Evolutionary conservation across 2,888 invertebrate genomes (phyloP).

Genomic region (Philonicus albiceps): DNA sequence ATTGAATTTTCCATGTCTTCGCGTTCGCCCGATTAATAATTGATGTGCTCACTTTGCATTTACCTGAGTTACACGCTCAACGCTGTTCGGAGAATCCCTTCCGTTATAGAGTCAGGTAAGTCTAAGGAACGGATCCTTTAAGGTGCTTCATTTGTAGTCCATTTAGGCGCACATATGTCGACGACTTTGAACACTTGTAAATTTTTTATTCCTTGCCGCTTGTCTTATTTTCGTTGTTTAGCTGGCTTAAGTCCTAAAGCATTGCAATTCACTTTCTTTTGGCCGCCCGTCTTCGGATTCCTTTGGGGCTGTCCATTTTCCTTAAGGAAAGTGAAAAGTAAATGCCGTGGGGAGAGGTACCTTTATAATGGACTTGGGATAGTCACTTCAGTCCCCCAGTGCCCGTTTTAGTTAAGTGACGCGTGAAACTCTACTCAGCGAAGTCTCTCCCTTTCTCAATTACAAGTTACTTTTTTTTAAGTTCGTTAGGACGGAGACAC

Average conservation of each 20-base stretch:
- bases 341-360: neutral
- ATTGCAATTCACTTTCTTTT: neutral
- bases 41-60: neutral
- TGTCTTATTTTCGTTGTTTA: neutral
- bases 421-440: neutral
- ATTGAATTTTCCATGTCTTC: slow-evolving; percentile 11
- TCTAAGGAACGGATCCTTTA: neutral
- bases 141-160: neutral
- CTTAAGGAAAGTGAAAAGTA: neutral
- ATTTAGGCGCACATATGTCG: neutral
- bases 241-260: neutral
- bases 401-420: neutral
- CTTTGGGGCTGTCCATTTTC: neutral
- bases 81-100: neutral
- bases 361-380: neutral
- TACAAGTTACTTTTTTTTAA: neutral
- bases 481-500: neutral
- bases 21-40: neutral
- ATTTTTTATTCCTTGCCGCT: neutral
- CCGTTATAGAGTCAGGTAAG: neutral
- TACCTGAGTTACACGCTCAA: neutral
- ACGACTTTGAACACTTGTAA: neutral
- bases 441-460: neutral
- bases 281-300: neutral
- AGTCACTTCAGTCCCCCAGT: neutral